Evolutionary conservation across 2,113 vertebrate genomes (phyloP), one percentile per base, ranked within the genome.

Genomic region (Melanocharis versteri): DNA sequence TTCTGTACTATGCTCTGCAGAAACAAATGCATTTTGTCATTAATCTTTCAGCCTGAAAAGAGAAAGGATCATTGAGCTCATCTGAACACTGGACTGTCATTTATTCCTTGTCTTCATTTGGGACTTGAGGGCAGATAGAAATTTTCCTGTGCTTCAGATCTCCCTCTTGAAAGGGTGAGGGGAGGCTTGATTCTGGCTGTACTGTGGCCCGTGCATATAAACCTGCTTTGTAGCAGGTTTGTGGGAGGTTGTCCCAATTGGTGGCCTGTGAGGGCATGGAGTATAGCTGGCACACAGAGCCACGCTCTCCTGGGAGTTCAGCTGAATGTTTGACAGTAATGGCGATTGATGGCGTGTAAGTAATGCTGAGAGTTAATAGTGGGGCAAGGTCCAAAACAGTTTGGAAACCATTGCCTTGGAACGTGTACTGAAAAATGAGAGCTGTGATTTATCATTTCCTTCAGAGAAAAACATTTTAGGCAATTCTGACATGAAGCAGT

Each of bases 331-430:
- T 97, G 93, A 92, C 91, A 81, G 68, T 96, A 92, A 93, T 89
- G 89, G 86, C 78, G 64, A 97, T 81, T 70, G 86, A 97, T 94
- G 39, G 76, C 0, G 13, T 93, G 83, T 75, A 94, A 96, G 86
- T 94, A 93, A 81, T 81, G 80, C 83, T 78, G 56, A 81, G 92
- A 94, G 80, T 87, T 93, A 96, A 87, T 89, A 89, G 68, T 66
- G 64, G 60, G 68, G 94, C 89, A 93, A 93, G 95, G 91, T 96
- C 96, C 96, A 96, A 94, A 95, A 81, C 83, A 78, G 72, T 95
- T 96, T 96, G 93, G 95, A 97, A 95, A 87, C 81, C 77, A 94
- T 89, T 91, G 83, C 81, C 73, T 91, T 95, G 93, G 94, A 96
- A 94, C 1, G 0, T 77, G 78, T 69, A 61, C 77, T 87, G 70